Conservation (phyloP, 2,797 vertebrate species). For the Danio kyathit region DNA sequence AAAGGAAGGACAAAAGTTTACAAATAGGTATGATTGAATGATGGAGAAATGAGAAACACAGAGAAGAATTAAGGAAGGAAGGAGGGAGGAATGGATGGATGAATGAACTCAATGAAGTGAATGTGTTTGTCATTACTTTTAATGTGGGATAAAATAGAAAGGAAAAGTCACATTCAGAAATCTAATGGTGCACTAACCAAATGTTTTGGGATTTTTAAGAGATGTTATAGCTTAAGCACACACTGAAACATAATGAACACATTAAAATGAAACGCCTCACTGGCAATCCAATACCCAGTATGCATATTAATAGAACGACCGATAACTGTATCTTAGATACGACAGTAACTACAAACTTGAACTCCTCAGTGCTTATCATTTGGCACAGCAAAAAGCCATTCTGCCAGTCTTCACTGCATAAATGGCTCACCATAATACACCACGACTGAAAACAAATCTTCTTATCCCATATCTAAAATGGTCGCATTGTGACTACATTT, state of each 20-base stretch:
- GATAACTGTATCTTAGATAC: background rate
- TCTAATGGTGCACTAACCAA: background rate
- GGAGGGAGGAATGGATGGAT: too few species aligned
- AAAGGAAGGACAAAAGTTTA: too few species aligned
- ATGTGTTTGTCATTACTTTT: background rate
- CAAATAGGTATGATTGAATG: too few species aligned
- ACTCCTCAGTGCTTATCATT: background rate
- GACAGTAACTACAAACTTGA: background rate
- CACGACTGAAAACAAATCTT: slow-evolving; percentile 1
- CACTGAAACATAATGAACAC: background rate
- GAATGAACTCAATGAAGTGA: too few species aligned
- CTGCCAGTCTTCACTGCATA: background rate
- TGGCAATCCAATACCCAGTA: background rate
- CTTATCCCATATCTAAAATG: background rate
- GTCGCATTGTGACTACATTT: background rate
- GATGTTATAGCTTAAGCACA: background rate
- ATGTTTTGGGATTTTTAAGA: background rate
- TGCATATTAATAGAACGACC: background rate
- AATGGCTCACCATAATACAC: background rate
- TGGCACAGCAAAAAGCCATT: background rate
- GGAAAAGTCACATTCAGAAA: background rate
- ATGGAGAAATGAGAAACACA: too few species aligned
- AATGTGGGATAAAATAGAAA: background rate
- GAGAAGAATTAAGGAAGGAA: too few species aligned
- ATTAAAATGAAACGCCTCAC: background rate